Percentiles rank a stretch among this genome's conserved stretches.
Conservation (phyloP, 2,888 invertebrate genomes). For the Apotomis betuletana region DNA sequence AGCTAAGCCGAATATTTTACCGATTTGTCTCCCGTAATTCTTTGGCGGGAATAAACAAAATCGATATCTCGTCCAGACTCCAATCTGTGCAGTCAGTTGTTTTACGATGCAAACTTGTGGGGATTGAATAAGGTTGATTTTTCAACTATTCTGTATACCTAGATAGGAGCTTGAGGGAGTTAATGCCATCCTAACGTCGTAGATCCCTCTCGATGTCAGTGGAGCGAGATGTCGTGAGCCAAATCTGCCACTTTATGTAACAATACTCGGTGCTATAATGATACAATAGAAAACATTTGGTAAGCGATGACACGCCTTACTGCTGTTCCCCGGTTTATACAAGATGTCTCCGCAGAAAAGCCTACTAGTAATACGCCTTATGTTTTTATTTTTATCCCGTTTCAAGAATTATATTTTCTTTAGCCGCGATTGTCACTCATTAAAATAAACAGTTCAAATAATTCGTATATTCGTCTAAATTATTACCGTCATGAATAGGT, state of each 20-base stretch:
- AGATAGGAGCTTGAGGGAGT: conserved; percentile 8
- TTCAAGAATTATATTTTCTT: too few relatives aligned
- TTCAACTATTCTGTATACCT: neutral
- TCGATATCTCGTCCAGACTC: conserved; percentile 44
- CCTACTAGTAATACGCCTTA: neutral
- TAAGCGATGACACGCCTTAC: conserved; percentile 5
- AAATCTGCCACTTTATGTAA: conserved; percentile 44
- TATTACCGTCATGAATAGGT: too few relatives aligned
- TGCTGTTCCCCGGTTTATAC: neutral
- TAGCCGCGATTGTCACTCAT: too few relatives aligned
- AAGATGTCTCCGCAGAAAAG: neutral
- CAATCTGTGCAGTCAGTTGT: neutral
- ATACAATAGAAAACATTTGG: conserved; percentile 22
- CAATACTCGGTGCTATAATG: conserved; percentile 28
- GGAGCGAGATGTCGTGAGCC: conserved; percentile 49
- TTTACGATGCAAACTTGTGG: neutral
- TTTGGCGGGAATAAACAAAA: conserved; percentile 58
- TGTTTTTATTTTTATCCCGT: too few relatives aligned
- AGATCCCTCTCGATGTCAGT: conserved; percentile 48
- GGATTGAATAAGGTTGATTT: neutral
- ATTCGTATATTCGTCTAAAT: too few relatives aligned
- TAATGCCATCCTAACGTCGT: neutral
- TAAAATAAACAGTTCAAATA: too few relatives aligned
- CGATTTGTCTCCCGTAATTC: conserved; percentile 58
- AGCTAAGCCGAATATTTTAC: conserved; percentile 60